phyloP scores from a whole-genome alignment of 2,888 invertebrate genomes.

The Tenodera sinensis region DNA sequence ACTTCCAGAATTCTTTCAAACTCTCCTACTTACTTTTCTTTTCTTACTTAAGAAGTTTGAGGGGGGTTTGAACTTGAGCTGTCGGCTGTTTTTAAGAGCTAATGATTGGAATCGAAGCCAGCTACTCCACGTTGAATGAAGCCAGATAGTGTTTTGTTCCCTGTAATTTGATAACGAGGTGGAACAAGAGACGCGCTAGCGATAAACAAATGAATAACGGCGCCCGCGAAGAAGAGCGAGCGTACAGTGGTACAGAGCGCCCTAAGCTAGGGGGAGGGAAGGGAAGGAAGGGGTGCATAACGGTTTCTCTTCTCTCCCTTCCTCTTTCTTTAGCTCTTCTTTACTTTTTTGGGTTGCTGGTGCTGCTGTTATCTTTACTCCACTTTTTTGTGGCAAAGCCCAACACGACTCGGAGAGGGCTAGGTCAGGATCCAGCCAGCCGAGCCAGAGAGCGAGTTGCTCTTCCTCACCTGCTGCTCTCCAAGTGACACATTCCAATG shows the following conservation, averaged over 20 bases:
- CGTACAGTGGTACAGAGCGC: not conserved
- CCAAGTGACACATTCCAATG: not conserved
- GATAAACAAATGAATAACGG: not conserved
- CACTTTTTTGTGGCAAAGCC: not conserved
- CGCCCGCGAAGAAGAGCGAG: not conserved
- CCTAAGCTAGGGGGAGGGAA: not conserved
- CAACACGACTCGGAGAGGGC: slow-evolving; percentile 12
- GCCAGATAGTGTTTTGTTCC: not conserved
- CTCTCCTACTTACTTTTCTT: too few species aligned
- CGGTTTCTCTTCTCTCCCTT: not conserved
- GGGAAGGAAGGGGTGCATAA: not conserved
- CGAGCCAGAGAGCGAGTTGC: not conserved
- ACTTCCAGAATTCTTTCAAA: too few species aligned
- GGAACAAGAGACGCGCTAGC: not conserved
- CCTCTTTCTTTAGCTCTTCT: not conserved
- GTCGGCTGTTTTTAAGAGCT: too few species aligned
- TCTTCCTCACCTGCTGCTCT: not conserved
- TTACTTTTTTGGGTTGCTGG: not conserved
- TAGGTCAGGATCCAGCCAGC: slow-evolving; percentile 22
- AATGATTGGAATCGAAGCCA: too few species aligned
- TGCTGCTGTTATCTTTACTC: not conserved
- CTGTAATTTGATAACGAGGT: not conserved
- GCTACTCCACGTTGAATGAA: too few species aligned
- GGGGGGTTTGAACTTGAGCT: too few species aligned
- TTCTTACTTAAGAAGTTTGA: too few species aligned